These are phyloP conservation scores for Meteorus sp. DNA, from an alignment of 1,140 invertebrate species.

Conservation along the genomic window DNA sequence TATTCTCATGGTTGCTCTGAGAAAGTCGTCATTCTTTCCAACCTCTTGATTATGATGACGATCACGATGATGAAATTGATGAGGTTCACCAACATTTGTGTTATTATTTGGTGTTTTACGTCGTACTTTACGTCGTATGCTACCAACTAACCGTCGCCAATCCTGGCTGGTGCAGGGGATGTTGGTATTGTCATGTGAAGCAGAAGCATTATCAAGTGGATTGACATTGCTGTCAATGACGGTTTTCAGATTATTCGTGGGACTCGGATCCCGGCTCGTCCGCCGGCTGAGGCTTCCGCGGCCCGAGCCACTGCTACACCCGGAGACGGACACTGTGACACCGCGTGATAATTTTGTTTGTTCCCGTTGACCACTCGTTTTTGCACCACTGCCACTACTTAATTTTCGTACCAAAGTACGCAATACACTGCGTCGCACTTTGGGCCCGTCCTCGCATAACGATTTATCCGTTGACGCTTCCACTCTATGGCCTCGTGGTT, in stretches of 20 bases:
- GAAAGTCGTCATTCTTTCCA: constrained; percentile 58
- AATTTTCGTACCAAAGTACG: constrained; percentile 36
- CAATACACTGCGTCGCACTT: constrained; percentile 28
- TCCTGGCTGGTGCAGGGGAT: constrained; percentile 43
- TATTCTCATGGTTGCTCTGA: constrained; percentile 69
- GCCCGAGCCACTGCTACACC: constrained; percentile 38
- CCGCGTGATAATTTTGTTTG: no score
- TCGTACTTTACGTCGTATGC: constrained; percentile 52
- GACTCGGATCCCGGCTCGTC: constrained; percentile 49
- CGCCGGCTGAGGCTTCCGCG: constrained; percentile 46
- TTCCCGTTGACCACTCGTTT: constrained; percentile 2
- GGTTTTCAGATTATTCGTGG: constrained; percentile 37
- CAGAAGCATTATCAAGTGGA: constrained; percentile 26
- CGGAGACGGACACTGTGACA: constrained; percentile 49
- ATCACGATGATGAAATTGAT: no score
- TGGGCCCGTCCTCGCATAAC: constrained; percentile 24
- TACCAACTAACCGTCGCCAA: constrained; percentile 56
- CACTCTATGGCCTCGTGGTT: constrained; percentile 26
- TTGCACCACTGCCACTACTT: constrained; percentile 34
- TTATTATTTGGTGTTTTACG: constrained; percentile 39
- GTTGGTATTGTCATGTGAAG: constrained; percentile 27
- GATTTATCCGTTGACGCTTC: constrained; percentile 20
- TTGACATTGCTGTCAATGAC: constrained; percentile 26
- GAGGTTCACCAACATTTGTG: constrained; percentile 13
- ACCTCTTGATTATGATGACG: neutral